Conservation (phyloP, 2,797 vertebrate genomes). For the Platalea minor region DNA sequence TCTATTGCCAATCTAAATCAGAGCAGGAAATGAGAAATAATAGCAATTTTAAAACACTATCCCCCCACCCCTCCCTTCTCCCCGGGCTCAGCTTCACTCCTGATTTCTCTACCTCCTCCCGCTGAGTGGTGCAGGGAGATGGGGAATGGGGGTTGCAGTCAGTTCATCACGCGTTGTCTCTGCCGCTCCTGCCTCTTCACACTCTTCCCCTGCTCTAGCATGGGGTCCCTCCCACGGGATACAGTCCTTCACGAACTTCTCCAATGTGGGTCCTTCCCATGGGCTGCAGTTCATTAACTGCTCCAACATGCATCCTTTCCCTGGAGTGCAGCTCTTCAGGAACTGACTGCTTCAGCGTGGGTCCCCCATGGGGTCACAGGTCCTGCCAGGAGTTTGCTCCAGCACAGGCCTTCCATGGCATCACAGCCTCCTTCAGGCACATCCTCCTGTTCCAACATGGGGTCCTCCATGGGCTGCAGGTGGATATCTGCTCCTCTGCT, state of each 20-base stretch:
- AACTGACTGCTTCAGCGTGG: not conserved
- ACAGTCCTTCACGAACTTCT: not conserved
- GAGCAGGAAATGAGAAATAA: not conserved
- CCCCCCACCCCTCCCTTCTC: not conserved
- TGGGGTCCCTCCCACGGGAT: not conserved
- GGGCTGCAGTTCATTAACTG: too few species aligned
- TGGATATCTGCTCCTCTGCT: not conserved
- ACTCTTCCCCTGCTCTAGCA: not conserved
- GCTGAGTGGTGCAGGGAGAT: not conserved
- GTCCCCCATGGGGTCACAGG: not conserved
- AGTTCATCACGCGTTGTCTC: not conserved
- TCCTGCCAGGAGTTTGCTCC: not conserved
- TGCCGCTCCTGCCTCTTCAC: not conserved
- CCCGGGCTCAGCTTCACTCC: too few species aligned
- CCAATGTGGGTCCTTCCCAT: not conserved
- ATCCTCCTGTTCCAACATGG: not conserved
- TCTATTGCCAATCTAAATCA: not conserved
- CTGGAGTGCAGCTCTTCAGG: not conserved
- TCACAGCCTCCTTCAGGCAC: not conserved
- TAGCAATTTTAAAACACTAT: not conserved
- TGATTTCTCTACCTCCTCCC: not conserved
- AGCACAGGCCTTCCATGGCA: accelerated
- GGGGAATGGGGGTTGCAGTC: not conserved
- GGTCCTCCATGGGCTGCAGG: not conserved
- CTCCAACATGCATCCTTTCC: too few species aligned